Conservation (phyloP, 2,888 invertebrate species). For the Netelia virgata region DNA sequence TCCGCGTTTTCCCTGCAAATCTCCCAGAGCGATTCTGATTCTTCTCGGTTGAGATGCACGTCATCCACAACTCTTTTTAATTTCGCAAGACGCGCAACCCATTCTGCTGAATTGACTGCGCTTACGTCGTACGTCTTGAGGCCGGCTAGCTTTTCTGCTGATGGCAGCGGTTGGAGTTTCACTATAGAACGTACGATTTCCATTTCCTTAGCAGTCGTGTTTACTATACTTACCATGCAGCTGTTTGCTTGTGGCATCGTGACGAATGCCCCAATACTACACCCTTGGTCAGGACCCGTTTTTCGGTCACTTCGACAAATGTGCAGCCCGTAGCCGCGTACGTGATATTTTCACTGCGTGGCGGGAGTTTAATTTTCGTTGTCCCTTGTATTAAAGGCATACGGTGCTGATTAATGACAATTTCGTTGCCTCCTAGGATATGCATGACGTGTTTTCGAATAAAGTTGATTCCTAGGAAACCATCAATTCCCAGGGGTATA, state of each 20-base stretch:
- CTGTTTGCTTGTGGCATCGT: too few relatives aligned
- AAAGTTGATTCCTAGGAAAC: constrained; percentile 2
- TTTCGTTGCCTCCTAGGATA: neutral
- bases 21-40: neutral
- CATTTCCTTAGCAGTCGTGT: too few relatives aligned
- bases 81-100: neutral
- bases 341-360: too few relatives aligned
- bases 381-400: neutral
- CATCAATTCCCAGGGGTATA: neutral
- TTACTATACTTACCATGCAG: too few relatives aligned
- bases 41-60: neutral
- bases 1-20: neutral
- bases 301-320: neutral
- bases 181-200: neutral
- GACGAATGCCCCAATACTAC: neutral
- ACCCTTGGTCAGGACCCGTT: neutral
- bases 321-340: neutral
- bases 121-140: neutral
- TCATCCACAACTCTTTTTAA: neutral
- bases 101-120: neutral
- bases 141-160: too few relatives aligned
- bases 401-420: neutral
- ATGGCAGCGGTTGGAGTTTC: too few relatives aligned
- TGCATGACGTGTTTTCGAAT: constrained; percentile 1
- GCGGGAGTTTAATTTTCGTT: too few relatives aligned